Conservation (phyloP, 2,888 invertebrate genomes). For the Drosophila prolongata region DNA sequence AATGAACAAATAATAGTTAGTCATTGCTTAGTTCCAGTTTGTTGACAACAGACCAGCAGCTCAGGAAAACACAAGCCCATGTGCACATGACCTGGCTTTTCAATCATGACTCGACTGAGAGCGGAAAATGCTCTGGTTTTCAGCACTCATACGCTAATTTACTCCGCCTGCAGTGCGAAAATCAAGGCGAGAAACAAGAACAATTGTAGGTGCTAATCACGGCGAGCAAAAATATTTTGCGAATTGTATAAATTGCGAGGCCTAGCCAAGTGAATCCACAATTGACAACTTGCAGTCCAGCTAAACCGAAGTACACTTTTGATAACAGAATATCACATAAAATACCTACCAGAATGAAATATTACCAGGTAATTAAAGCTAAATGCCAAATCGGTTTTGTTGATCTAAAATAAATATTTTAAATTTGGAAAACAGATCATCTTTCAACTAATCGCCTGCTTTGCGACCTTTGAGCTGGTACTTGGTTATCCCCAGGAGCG, state of each 20-base stretch:
- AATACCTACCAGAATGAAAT: constrained; percentile 41
- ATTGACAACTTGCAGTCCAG: constrained; percentile 29
- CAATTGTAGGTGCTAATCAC: constrained; percentile 35
- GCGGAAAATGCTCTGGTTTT: constrained; percentile 50
- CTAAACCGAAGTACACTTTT: background rate
- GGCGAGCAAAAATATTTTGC: constrained; percentile 30
- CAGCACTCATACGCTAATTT: constrained; percentile 55
- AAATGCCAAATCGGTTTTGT: fast-evolving
- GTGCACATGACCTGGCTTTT: constrained; percentile 61
- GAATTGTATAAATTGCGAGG: constrained; percentile 63
- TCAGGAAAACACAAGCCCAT: constrained; percentile 10
- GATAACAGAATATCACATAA: background rate
- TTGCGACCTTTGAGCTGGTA: constrained; percentile 27
- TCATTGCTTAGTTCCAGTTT: constrained; percentile 42
- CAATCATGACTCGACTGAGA: constrained; percentile 20
- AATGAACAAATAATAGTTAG: constrained; percentile 46
- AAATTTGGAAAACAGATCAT: constrained; percentile 28
- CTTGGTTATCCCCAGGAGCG: constrained; percentile 40
- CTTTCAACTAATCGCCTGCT: constrained; percentile 42
- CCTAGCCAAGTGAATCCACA: constrained; percentile 37
- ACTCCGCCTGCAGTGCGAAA: constrained; percentile 52
- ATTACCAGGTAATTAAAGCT: constrained; percentile 33
- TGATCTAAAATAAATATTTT: background rate
- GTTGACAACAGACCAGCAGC: constrained; percentile 30
- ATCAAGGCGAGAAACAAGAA: constrained; percentile 65